A percentile compares a stretch with the other conserved stretches of the same genome.
Conservation (phyloP, 2,797 vertebrate species). For the Rallus crepitans region DNA sequence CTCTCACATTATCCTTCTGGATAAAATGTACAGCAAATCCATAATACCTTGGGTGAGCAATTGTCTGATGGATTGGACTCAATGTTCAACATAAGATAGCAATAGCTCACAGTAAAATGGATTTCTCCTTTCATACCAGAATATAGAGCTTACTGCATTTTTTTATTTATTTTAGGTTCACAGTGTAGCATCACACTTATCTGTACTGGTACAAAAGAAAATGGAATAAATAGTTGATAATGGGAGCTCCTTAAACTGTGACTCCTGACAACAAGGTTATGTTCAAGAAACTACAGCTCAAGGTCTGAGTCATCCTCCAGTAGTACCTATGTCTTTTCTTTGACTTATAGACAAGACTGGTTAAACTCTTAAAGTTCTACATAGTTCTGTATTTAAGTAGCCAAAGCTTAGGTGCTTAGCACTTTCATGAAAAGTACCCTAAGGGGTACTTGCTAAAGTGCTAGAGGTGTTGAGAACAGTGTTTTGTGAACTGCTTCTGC, state of each 20-base stretch:
- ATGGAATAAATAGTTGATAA: neutral
- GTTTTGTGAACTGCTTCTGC: neutral
- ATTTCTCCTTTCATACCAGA: neutral
- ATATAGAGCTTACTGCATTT: neutral
- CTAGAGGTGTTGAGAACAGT: neutral
- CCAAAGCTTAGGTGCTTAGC: neutral
- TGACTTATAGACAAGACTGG: neutral
- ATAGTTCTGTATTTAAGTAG: neutral
- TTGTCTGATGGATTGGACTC: too few relatives aligned
- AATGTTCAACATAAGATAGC: neutral
- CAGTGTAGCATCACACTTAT: neutral
- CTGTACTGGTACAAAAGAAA: neutral
- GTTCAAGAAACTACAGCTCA: neutral
- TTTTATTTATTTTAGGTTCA: neutral
- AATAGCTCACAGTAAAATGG: neutral
- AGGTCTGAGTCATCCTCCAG: neutral
- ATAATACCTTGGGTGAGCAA: too few relatives aligned
- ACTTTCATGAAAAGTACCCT: neutral
- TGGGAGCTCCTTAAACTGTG: neutral
- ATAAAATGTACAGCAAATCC: too few relatives aligned
- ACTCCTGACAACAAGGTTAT: neutral
- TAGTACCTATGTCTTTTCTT: neutral
- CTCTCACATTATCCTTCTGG: too few relatives aligned
- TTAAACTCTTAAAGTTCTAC: neutral
- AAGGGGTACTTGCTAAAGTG: neutral